Percentiles rank a stretch among this genome's conserved stretches.
These are phyloP conservation scores for Drosophila sordidapex DNA, from an alignment of 2,888 invertebrate genomes.

Conservation along the genomic window DNA sequence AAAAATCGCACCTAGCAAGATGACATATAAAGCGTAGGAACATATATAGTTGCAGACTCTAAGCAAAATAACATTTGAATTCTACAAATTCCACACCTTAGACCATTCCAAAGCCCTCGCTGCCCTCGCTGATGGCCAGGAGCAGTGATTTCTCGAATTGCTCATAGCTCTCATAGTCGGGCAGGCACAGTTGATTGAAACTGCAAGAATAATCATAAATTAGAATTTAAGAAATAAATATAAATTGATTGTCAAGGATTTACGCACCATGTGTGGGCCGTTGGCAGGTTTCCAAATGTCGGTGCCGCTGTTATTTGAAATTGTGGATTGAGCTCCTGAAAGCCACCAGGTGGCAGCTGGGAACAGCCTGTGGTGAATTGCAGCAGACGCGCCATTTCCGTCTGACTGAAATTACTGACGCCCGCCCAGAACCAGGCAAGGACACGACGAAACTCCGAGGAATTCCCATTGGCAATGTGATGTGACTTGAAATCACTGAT, in stretches of 20 bases:
- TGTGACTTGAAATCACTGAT: constrained; percentile 95
- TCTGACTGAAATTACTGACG: constrained; percentile 94
- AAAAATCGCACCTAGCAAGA: constrained; percentile 26
- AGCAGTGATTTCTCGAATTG: constrained; percentile 95
- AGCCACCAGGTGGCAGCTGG: constrained; percentile 95
- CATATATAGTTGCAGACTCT: constrained; percentile 62
- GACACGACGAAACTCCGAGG: constrained; percentile 93
- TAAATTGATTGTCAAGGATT: not conserved
- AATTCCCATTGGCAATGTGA: constrained; percentile 93
- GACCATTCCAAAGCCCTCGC: constrained; percentile 93
- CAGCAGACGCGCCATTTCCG: constrained; percentile 95
- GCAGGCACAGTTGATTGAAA: constrained; percentile 98
- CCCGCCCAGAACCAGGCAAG: constrained; percentile 97
- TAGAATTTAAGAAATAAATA: not conserved
- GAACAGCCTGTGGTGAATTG: constrained; percentile 98
- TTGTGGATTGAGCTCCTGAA: constrained; percentile 94
- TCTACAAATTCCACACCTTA: constrained; percentile 47
- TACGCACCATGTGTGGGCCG: constrained; percentile 95
- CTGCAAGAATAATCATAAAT: constrained; percentile 85
- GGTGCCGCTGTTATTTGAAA: constrained; percentile 97
- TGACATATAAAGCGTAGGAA: constrained; percentile 69
- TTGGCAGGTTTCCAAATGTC: constrained; percentile 95
- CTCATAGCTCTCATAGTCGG: constrained; percentile 97
- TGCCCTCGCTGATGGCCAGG: constrained; percentile 97
- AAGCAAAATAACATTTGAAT: constrained; percentile 34